Conservation (phyloP, 2,888 invertebrate species). For the Eupsilia transversa region DNA sequence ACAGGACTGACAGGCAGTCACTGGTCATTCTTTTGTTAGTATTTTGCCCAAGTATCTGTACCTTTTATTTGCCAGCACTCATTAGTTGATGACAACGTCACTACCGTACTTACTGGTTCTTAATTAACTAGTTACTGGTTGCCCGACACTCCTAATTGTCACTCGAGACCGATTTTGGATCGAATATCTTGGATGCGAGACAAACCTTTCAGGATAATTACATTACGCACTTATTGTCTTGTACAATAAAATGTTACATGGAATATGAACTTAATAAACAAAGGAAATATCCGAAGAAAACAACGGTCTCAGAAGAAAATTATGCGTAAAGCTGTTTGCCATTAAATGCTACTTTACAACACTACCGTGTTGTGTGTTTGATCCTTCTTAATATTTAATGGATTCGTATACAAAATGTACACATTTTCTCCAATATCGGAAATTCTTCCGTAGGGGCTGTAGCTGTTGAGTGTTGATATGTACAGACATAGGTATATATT, state of each 20-base stretch:
- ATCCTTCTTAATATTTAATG: constrained; percentile 50
- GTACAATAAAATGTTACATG: constrained; percentile 3
- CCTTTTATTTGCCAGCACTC: constrained; percentile 25
- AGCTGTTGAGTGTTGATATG: constrained; percentile 7
- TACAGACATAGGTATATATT: constrained; percentile 10
- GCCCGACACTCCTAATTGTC: constrained; percentile 47
- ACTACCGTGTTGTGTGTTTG: constrained; percentile 23
- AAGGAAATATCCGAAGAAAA: not conserved
- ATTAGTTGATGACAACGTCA: constrained; percentile 50
- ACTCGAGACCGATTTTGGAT: constrained; percentile 45
- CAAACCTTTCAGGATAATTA: constrained; percentile 25
- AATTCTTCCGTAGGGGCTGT: constrained; percentile 12
- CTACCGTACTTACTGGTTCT: constrained; percentile 31
- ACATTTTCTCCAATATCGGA: constrained; percentile 2
- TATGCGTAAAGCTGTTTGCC: not conserved
- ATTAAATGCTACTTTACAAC: constrained; percentile 35
- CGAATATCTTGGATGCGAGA: constrained; percentile 27
- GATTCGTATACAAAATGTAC: constrained; percentile 31
- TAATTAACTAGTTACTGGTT: constrained; percentile 50
- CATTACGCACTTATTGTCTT: constrained; percentile 1
- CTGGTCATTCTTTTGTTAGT: constrained; percentile 35
- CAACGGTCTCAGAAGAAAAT: not conserved
- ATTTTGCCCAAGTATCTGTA: constrained; percentile 25
- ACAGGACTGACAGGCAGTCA: constrained; percentile 6
- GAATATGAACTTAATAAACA: not conserved